A percentile compares a stretch with the other conserved stretches of the same genome.
phyloP scores from a whole-genome alignment of 2,888 invertebrate genomes.

The Conops quadrifasciatus region DNA sequence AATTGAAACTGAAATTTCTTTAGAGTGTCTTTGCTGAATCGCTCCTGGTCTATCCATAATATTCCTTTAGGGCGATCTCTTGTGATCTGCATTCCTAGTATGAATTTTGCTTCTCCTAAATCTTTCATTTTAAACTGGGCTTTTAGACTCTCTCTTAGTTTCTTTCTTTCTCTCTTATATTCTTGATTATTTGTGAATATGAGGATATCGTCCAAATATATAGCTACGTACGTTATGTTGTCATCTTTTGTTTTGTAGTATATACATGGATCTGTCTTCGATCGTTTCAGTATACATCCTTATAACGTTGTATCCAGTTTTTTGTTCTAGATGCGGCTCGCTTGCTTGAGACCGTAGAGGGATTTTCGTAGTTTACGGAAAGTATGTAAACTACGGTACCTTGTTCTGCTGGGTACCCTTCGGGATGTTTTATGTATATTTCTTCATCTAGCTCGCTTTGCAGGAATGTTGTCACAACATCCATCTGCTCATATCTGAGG shows the following conservation, averaged over 20 bases:
- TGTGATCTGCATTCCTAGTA: constrained; percentile 10
- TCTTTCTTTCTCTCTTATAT: too few relatives aligned
- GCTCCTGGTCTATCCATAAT: constrained; percentile 23
- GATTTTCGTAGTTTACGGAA: neutral
- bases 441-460: constrained; percentile 14
- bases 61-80: neutral
- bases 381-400: too few relatives aligned
- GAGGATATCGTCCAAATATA: too few relatives aligned
- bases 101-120: constrained; percentile 7
- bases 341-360: neutral
- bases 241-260: too few relatives aligned
- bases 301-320: neutral
- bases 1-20: constrained; percentile 40
- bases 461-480: constrained; percentile 38
- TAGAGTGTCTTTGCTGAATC: too few relatives aligned
- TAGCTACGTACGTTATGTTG: too few relatives aligned
- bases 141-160: too few relatives aligned
- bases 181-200: too few relatives aligned
- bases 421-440: neutral
- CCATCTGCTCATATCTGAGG: constrained; percentile 4
- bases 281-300: neutral
- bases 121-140: constrained; percentile 3
- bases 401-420: neutral
- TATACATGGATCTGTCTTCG: neutral
- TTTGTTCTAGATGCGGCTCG: neutral